Base-by-base conservation (phyloP, 2,797 vertebrate genomes). In the Silurus lanzhouensis region DNA sequence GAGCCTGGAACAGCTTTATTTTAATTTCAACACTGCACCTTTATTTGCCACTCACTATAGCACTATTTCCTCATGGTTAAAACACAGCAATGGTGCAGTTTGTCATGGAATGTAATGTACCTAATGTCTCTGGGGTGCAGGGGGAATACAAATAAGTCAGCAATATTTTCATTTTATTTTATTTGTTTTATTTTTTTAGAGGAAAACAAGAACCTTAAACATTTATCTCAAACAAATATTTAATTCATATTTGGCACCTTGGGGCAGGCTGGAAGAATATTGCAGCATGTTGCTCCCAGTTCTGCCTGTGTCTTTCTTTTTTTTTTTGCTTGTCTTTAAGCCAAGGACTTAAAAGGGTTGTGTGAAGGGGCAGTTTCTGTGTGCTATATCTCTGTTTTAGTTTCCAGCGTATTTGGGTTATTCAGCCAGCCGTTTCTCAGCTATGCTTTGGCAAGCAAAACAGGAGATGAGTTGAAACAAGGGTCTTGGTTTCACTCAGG, bases 141-240 rank as follows among this genome's bases (percentile, higher is more conserved):
- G 66, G 64, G 12, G 12, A 15, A 68, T 7, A 74, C 46, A 63
- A 66, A 74, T 38, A 78, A 74, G 44, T 52, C 13, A 63, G 67
- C n/a, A 57, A 85, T 74, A 74, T 66, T 85, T 74, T 2, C 8
- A 74, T 81, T 74, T 10, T 52, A 1, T 52, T 10, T 52, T 52
- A 3, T 38, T 38, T 38, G 0, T 81, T 64, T 55, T 85, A 57
- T 2, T 5, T 74, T 81, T 84, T 81, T 44, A n/a, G 7, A 14
- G 6, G 44, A 10, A 4, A 31, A 75, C 6, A 52, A 76, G 76
- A 66, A 17, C 14, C 5, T 44, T 1, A 64, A 81, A 64, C 25
- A 80, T 85, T 52, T 63, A 87, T 84, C 84, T 52, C 48, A 52
- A 52, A 52, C 48, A 7, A 58, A 85, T 87, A 77, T 76, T 87